These are phyloP conservation scores for Zaprionus ghesquierei DNA, from an alignment of 1,140 invertebrate species.

Conservation along the genomic window DNA sequence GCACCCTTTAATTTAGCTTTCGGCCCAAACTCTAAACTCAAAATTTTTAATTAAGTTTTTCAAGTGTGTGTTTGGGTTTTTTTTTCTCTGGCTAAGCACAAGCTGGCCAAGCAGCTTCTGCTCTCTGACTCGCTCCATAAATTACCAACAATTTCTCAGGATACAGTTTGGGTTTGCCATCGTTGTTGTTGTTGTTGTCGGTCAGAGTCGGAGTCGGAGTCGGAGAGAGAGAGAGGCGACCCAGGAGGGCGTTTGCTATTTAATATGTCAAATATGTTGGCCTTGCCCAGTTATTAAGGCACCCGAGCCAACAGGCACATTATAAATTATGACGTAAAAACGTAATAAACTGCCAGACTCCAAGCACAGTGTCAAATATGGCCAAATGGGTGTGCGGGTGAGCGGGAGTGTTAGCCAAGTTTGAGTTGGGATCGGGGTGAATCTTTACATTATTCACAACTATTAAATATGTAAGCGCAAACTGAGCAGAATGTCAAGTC, in stretches of 20 bases:
- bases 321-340: slow-evolving; percentile 75
- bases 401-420: slow-evolving; percentile 18
- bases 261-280: slow-evolving; percentile 57
- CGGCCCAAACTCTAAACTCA: slow-evolving; percentile 46
- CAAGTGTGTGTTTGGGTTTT: slow-evolving; percentile 24
- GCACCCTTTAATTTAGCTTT: slow-evolving; percentile 35
- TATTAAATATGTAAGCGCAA: slow-evolving; percentile 70
- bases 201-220: no score
- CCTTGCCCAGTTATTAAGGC: slow-evolving; percentile 47
- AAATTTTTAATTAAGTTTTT: slow-evolving; percentile 78
- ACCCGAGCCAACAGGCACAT: slow-evolving; percentile 43
- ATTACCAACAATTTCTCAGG: slow-evolving; percentile 44
- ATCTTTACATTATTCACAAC: slow-evolving; percentile 73
- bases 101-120: slow-evolving; percentile 33
- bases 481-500: slow-evolving; percentile 51
- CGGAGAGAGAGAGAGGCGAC: no score
- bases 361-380: slow-evolving; percentile 60
- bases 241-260: slow-evolving; percentile 25
- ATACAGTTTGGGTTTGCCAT: slow-evolving; percentile 6
- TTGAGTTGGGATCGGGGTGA: slow-evolving; percentile 27
- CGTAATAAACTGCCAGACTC: slow-evolving; percentile 54
- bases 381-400: slow-evolving; percentile 5
- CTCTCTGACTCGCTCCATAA: slow-evolving; percentile 35
- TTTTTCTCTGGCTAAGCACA: slow-evolving; percentile 58
- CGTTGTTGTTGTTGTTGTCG: slow-evolving; percentile 39